phyloP scores from a whole-genome alignment of 2,797 vertebrate genomes.

The Uromys caudimaculatus region DNA sequence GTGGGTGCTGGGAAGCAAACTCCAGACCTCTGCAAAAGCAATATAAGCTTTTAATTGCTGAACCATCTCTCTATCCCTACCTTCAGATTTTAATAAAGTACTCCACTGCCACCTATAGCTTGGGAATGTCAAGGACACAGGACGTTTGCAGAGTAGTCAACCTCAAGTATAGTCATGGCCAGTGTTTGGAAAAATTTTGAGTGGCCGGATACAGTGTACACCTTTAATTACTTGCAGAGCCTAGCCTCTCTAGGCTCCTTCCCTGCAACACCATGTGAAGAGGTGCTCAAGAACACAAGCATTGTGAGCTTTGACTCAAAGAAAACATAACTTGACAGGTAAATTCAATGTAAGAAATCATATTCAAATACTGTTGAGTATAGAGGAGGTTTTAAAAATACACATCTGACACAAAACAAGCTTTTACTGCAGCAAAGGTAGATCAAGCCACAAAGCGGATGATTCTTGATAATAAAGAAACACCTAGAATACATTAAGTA shows the following conservation, averaged over 20 bases:
- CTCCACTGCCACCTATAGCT: neutral
- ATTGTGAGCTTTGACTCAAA: neutral
- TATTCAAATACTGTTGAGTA: neutral
- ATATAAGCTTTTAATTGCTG: neutral
- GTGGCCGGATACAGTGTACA: neutral
- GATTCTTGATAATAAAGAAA: neutral
- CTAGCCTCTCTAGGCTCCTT: too few species aligned
- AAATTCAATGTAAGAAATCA: neutral
- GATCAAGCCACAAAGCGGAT: rapidly evolving
- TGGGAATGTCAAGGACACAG: neutral
- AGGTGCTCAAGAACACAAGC: neutral
- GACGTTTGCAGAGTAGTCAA: neutral
- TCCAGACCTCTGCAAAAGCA: neutral
- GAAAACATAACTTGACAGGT: neutral
- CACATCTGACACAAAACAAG: too few species aligned
- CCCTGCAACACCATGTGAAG: neutral
- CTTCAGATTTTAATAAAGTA: neutral
- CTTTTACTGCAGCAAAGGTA: neutral
- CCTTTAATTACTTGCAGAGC: neutral
- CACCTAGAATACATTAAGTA: neutral
- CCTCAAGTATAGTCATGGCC: neutral
- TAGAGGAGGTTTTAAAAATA: neutral
- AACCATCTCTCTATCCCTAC: neutral
- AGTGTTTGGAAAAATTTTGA: neutral
- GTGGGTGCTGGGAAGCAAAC: neutral